These are phyloP conservation scores for Orgyia antiqua DNA, from an alignment of 2,888 invertebrate genomes.

Conservation along the genomic window DNA sequence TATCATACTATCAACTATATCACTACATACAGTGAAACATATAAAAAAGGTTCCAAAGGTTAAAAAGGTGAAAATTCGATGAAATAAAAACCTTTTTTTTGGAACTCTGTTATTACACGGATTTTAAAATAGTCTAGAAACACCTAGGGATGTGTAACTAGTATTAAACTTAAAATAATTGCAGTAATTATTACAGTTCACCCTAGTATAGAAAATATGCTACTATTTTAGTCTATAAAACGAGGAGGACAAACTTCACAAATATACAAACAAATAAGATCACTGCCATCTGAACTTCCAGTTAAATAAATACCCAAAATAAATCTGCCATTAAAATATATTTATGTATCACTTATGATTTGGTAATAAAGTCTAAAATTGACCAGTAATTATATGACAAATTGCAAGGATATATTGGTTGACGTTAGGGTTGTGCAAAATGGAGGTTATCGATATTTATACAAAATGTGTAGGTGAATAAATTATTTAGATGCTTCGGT, in stretches of 20 bases:
- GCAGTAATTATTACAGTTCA: too few relatives aligned
- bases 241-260: constrained; percentile 53
- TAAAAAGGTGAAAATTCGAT: too few relatives aligned
- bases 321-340: neutral
- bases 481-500: constrained; percentile 9
- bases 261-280: constrained; percentile 71
- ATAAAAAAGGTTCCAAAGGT: too few relatives aligned
- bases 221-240: too few relatives aligned
- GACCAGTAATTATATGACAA: neutral
- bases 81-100: too few relatives aligned
- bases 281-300: constrained; percentile 59
- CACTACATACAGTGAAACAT: too few relatives aligned
- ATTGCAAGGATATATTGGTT: constrained; percentile 3
- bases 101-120: too few relatives aligned
- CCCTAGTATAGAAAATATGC: too few relatives aligned
- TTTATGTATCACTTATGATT: neutral
- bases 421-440: constrained; percentile 16
- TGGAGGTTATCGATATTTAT: constrained; percentile 22
- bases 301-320: constrained; percentile 19
- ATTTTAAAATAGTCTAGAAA: too few relatives aligned
- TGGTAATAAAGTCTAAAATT: constrained; percentile 6
- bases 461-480: constrained; percentile 6
- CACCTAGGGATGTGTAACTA: too few relatives aligned
- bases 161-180: too few relatives aligned
- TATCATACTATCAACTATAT: too few relatives aligned